Evolutionary conservation across 2,888 invertebrate species (phyloP).

Genomic region (Hemistola chrysoprasaria): DNA sequence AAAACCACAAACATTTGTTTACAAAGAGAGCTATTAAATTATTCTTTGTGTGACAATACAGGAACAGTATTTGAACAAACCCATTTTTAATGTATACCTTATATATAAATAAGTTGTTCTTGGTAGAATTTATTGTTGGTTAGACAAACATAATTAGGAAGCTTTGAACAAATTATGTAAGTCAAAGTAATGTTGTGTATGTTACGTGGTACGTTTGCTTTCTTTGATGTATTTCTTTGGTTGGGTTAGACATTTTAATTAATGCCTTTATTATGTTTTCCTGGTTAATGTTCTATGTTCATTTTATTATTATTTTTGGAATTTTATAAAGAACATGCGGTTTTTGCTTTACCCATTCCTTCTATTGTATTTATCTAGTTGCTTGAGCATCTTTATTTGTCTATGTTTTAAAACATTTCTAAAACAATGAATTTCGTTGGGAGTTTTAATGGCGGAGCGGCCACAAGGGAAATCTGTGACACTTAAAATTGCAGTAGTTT

Average conservation of each 20-base stretch:
- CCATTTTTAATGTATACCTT: too few relatives aligned
- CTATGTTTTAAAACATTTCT: conserved; percentile 9
- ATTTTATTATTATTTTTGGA: too few relatives aligned
- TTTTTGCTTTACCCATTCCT: too few relatives aligned
- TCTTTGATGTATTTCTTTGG: conserved; percentile 8
- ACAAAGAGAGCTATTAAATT: conserved; percentile 15
- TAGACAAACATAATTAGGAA: conserved; percentile 13
- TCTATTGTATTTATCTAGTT: conserved; percentile 1
- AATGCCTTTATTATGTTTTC: conserved; percentile 2
- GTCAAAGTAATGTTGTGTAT: conserved; percentile 1
- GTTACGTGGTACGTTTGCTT: conserved; percentile 10
- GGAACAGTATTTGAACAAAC: too few relatives aligned
- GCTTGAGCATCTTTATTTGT: conserved; percentile 1
- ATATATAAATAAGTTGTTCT: too few relatives aligned
- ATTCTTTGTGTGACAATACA: too few relatives aligned
- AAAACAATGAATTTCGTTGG: conserved; percentile 29
- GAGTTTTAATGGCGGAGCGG: conserved; percentile 26
- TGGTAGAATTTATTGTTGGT: conserved; percentile 7
- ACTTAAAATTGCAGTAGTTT: conserved; percentile 29
- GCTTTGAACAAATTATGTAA: conserved; percentile 12
- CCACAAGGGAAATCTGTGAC: conserved; percentile 28
- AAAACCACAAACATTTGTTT: too few relatives aligned
- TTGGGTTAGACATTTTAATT: conserved; percentile 9
- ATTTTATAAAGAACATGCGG: too few relatives aligned
- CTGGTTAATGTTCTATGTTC: not conserved